Evolutionary conservation across 2,888 invertebrate species (phyloP).

Genomic region (Scaptodrosophila latifasciaeformis): DNA sequence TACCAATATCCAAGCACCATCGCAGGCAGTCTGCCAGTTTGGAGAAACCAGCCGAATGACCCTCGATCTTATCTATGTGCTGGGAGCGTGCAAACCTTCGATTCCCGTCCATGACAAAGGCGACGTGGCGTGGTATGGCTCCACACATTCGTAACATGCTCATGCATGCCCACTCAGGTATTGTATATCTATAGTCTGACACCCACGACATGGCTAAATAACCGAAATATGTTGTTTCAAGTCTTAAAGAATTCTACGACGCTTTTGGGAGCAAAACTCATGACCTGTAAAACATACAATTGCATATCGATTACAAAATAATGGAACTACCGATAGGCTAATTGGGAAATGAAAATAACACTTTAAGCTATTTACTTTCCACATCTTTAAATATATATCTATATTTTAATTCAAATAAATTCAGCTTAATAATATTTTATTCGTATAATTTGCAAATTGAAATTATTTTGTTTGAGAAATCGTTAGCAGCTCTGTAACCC

Average conservation of each 20-base stretch:
- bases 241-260: no score
- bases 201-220: constrained; percentile 93
- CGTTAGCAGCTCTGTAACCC: constrained; percentile 14
- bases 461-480: not conserved
- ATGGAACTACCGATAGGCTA: constrained; percentile 20
- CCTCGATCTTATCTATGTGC: constrained; percentile 82
- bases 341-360: constrained; percentile 19
- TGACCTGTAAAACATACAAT: not conserved
- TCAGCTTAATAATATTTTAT: constrained; percentile 24
- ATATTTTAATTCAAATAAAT: constrained; percentile 23
- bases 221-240: no score
- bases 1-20: constrained; percentile 91
- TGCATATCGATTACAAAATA: constrained; percentile 1
- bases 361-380: not conserved
- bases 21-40: constrained; percentile 87
- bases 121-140: constrained; percentile 91
- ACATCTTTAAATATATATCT: not conserved
- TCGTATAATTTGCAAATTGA: not conserved
- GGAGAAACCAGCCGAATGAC: constrained; percentile 90
- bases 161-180: constrained; percentile 84
- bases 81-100: constrained; percentile 91
- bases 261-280: no score
- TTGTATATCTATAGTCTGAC: constrained; percentile 82
- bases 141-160: constrained; percentile 85
- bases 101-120: constrained; percentile 99